Base-by-base conservation (phyloP, 2,113 vertebrate genomes). In the Euleptes europaea region DNA sequence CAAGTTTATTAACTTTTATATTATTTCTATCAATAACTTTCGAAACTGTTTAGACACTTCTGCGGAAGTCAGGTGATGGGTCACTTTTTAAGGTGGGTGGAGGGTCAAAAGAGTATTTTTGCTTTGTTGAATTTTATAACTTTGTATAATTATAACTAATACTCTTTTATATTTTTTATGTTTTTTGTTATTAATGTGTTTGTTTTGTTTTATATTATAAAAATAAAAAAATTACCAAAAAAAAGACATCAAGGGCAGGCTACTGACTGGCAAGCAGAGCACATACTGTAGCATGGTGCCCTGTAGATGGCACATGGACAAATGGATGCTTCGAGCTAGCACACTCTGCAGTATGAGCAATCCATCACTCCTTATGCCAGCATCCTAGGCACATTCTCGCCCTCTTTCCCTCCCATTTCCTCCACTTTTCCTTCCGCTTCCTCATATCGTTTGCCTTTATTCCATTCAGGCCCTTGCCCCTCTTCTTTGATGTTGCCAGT, bases 241-340 rank as follows among this genome's bases (percentile, higher is more conserved):
- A n/a, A n/a, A 57, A 63, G 23, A n/a, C 11, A 63, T 71, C 78
- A 87, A 87, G 85, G 85, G 63, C n/a, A 87, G 14, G 9, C 38
- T 76, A 35, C 42, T 70, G 79, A 63, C 73, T 77, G 79, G 49
- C 38, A 44, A 60, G 74, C 65, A 28, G 65, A 23, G n/a, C 28
- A 23, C 15, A 57, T 77, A 44, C 3, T 9, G 17, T 47, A 31
- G 51, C 51, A 31, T 2, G 49, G n/a, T 75, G 84, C 60, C 60
- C 35, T 51, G 9, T 60, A 65, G 72, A 69, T 31, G 47, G 14
- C 8, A 26, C 19, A 1, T 57, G 74, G 63, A 44, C 38, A 77
- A 60, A 75, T 13, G 19, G 40, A 70, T 33, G 76, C 76, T 47
- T 85, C 38, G 26, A 26, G 83, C 49, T 42, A 71, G 66, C 76